Conservation (phyloP, 2,888 invertebrate species). For the Drosophila rellima region DNA sequence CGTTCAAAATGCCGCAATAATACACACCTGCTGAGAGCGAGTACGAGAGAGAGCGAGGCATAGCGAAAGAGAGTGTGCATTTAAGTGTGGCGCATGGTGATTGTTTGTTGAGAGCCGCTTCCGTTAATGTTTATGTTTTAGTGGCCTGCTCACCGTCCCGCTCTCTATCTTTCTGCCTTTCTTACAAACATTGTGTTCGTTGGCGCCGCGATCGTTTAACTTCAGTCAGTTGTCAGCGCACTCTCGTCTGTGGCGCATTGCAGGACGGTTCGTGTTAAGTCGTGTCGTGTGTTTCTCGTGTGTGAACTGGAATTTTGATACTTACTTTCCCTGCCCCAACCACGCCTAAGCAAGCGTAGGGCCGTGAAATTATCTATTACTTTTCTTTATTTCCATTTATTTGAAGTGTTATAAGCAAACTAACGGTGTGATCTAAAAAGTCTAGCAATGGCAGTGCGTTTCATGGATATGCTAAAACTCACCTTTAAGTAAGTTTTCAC, state of each 20-base stretch:
- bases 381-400: constrained; percentile 13
- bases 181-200: constrained; percentile 11
- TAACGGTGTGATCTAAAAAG: neutral
- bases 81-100: constrained; percentile 2
- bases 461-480: constrained; percentile 80
- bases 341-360: constrained; percentile 27
- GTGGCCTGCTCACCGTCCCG: neutral
- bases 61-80: constrained; percentile 2
- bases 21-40: constrained; percentile 10
- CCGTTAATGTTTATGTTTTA: constrained; percentile 33
- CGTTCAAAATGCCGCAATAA: neutral
- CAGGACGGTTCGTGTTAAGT: constrained; percentile 19
- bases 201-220: constrained; percentile 43
- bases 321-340: constrained; percentile 44
- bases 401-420: constrained; percentile 9
- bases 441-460: constrained; percentile 69
- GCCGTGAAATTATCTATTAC: constrained; percentile 26
- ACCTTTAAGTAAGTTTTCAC: constrained; percentile 81
- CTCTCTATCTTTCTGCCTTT: constrained; percentile 6
- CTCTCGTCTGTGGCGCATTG: constrained; percentile 39
- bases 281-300: constrained; percentile 2
- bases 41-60: neutral
- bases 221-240: constrained; percentile 54
- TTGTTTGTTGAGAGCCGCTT: constrained; percentile 28
- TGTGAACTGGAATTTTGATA: constrained; percentile 12